These are phyloP conservation scores for Xiphophorus maculatus DNA, from an alignment of 2,113 vertebrate species.

Conservation along the genomic window DNA sequence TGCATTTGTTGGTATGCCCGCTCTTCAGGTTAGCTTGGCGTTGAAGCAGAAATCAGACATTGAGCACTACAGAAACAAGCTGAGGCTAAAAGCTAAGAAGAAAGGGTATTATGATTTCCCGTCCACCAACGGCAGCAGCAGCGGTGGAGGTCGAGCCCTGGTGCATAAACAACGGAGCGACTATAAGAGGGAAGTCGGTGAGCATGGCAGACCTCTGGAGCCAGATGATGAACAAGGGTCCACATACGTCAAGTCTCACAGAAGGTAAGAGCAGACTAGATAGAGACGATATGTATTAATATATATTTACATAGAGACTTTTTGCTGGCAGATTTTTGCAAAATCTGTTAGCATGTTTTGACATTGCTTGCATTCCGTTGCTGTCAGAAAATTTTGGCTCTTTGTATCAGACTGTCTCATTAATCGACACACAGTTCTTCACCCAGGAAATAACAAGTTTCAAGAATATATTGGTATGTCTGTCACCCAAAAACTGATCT, in stretches of 20 bases:
- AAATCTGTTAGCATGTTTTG: too few relatives aligned
- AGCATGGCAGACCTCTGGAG: constrained; percentile 85
- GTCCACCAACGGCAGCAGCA: constrained; percentile 79
- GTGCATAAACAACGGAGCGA: constrained; percentile 82
- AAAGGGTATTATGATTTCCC: constrained; percentile 98
- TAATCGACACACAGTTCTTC: too few relatives aligned
- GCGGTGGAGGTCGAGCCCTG: constrained; percentile 58
- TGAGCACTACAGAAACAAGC: constrained; percentile 98
- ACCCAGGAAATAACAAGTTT: too few relatives aligned
- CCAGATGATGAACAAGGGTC: constrained; percentile 87
- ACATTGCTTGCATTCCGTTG: too few relatives aligned
- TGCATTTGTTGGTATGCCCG: constrained; percentile 4
- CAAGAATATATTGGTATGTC: too few relatives aligned
- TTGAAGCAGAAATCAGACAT: constrained; percentile 99
- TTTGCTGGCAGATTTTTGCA: too few relatives aligned
- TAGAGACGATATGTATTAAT: too few relatives aligned
- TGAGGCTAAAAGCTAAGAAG: constrained; percentile 95
- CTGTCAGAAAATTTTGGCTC: too few relatives aligned
- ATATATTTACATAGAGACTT: too few relatives aligned
- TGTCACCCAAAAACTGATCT: too few relatives aligned
- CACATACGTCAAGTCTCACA: constrained; percentile 89
- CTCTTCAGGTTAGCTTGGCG: constrained; percentile 90
- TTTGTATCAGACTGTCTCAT: too few relatives aligned
- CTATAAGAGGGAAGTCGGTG: constrained; percentile 83
- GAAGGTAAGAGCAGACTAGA: constrained; percentile 82